These are phyloP conservation scores for Trachurus trachurus DNA, from an alignment of 2,797 vertebrate genomes.

Conservation along the genomic window DNA sequence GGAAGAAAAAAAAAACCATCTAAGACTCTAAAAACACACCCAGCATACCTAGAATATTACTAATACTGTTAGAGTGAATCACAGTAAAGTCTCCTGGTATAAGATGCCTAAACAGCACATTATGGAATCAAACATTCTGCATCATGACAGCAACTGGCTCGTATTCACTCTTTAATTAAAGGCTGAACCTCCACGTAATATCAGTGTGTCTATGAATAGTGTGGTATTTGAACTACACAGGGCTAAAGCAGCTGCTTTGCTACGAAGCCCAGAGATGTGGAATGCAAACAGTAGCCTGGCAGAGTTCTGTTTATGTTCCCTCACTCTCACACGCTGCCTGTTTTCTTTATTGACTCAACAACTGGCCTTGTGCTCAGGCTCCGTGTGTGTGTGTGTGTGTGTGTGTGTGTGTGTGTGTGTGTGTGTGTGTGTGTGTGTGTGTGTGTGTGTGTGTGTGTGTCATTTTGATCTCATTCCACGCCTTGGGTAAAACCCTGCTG, in stretches of 20 bases:
- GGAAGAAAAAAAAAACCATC: too few species aligned
- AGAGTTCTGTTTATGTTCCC: slow-evolving; percentile 72
- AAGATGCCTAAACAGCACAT: not conserved
- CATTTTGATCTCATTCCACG: slow-evolving; percentile 70
- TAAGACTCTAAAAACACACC: not conserved
- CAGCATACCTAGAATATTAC: too few species aligned
- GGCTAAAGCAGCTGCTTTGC: slow-evolving; percentile 53
- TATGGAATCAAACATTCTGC: slow-evolving; percentile 13
- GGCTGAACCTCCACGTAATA: slow-evolving; percentile 16
- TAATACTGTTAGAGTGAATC: not conserved
- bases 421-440: slow-evolving; percentile 17
- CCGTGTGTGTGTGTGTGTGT: slow-evolving; percentile 17
- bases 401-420: slow-evolving; percentile 18
- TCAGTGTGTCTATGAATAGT: slow-evolving; percentile 43
- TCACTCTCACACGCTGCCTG: slow-evolving; percentile 56
- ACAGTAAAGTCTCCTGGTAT: not conserved
- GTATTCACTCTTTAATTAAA: slow-evolving; percentile 17
- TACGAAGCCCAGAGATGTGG: slow-evolving; percentile 56
- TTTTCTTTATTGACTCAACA: slow-evolving; percentile 79
- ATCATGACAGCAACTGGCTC: not conserved
- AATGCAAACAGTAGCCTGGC: slow-evolving; percentile 80
- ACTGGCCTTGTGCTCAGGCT: slow-evolving; percentile 66
- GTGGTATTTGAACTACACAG: slow-evolving; percentile 37
- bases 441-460: slow-evolving; percentile 19
- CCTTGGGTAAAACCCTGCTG: slow-evolving; percentile 67